Percentiles rank a stretch among this genome's conserved stretches.
phyloP scores from a whole-genome alignment of 2,888 invertebrate species.

The Eledona agricola region DNA sequence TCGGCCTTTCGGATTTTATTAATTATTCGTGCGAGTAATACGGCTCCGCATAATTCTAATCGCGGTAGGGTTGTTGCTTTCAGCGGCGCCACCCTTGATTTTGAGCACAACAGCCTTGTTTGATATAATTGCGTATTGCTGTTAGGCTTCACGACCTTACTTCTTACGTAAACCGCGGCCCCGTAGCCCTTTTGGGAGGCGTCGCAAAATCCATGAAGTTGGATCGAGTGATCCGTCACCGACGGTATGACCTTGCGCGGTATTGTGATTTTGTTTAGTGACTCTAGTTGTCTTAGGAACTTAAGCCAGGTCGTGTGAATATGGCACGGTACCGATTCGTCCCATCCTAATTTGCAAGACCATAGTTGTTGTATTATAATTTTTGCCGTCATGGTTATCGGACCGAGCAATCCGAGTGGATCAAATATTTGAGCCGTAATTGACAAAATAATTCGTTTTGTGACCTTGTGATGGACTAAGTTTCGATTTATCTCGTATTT shows the following conservation, averaged over 20 bases:
- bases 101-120: slow-evolving; percentile 12
- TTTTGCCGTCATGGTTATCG: slow-evolving; percentile 14
- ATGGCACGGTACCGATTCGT: slow-evolving; percentile 3
- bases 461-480: background rate
- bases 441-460: slow-evolving; percentile 15
- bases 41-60: slow-evolving; percentile 32
- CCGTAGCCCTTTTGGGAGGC: slow-evolving; percentile 15
- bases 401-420: slow-evolving; percentile 11
- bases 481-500: slow-evolving; percentile 4
- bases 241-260: slow-evolving; percentile 3
- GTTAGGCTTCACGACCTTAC: no score
- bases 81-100: slow-evolving; percentile 28
- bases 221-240: no score
- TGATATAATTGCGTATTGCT: background rate
- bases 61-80: slow-evolving; percentile 28
- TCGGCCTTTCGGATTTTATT: background rate
- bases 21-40: slow-evolving; percentile 17
- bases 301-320: slow-evolving; percentile 1
- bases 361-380: slow-evolving; percentile 19
- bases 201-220: slow-evolving; percentile 23
- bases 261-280: background rate
- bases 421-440: slow-evolving; percentile 8
- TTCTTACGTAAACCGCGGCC: slow-evolving; percentile 10
- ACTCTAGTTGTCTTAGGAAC: background rate
- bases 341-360: slow-evolving; percentile 14